Conservation (phyloP, 2,113 vertebrate species). For the Silurus glanis region DNA sequence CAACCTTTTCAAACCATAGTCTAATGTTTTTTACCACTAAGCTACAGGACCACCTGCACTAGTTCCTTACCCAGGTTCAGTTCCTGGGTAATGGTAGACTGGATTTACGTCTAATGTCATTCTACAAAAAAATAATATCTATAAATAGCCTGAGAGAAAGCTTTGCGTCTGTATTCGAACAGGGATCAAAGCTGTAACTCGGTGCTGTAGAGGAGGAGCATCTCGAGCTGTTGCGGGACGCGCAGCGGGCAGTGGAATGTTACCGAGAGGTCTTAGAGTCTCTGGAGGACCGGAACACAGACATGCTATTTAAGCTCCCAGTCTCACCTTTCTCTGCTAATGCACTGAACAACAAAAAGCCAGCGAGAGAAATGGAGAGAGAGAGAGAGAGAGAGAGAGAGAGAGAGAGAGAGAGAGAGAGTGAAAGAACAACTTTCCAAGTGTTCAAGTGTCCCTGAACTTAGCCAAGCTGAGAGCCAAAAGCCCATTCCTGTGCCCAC, state of each 20-base stretch:
- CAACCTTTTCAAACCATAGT: too few species aligned
- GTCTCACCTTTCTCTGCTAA: conserved; percentile 45
- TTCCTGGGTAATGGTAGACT: background rate
- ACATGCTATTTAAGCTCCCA: conserved; percentile 41
- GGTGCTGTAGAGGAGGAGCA: background rate
- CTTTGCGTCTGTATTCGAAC: background rate
- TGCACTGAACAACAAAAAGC: conserved; percentile 37
- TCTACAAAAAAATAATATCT: background rate
- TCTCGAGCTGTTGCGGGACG: background rate
- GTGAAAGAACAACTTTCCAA: conserved; percentile 21
- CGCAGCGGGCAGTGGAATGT: conserved; percentile 8
- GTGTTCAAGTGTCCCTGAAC: conserved; percentile 42
- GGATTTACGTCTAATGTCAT: background rate
- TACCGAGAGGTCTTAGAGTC: conserved; percentile 31
- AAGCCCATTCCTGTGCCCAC: conserved; percentile 36
- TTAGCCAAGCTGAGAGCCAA: conserved; percentile 32
- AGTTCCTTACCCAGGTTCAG: background rate
- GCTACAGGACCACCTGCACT: too few species aligned
- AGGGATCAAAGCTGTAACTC: conserved; percentile 15
- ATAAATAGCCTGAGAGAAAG: conserved; percentile 25
- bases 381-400: conserved; percentile 6
- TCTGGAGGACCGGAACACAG: conserved; percentile 40
- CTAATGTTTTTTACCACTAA: too few species aligned
- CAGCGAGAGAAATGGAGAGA: background rate
- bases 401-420: conserved; percentile 22